Conservation (phyloP, 2,113 vertebrate species). For the Scomber scombrus region DNA sequence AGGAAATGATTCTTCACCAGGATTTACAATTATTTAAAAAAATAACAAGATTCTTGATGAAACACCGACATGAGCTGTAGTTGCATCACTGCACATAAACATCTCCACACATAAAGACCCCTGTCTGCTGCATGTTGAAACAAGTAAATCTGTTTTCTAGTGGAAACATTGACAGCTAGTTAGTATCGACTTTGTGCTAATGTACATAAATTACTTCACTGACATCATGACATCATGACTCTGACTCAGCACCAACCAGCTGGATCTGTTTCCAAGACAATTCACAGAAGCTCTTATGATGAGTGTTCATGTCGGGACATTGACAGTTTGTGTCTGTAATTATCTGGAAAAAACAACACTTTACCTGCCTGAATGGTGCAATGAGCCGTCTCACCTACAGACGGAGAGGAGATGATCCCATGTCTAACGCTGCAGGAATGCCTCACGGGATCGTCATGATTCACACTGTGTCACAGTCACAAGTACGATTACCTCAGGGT, state of each 20-base stretch:
- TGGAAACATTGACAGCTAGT: background rate
- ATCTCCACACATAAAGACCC: too few relatives aligned
- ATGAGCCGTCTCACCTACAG: background rate
- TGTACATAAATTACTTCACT: background rate
- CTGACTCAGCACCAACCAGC: conserved; percentile 54
- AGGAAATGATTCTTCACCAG: too few relatives aligned
- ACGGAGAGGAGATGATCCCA: background rate
- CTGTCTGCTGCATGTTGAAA: too few relatives aligned
- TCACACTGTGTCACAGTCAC: conserved; percentile 46
- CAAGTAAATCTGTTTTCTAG: background rate
- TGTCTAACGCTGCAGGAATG: conserved; percentile 6
- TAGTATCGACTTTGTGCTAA: background rate
- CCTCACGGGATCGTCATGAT: conserved; percentile 23
- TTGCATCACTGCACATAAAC: too few relatives aligned
- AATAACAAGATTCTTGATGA: too few relatives aligned
- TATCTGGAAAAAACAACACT: conserved; percentile 40
- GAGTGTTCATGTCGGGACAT: background rate
- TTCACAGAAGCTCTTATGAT: background rate
- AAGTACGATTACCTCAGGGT: background rate
- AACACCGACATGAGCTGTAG: too few relatives aligned
- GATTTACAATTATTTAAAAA: too few relatives aligned
- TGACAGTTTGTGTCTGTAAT: conserved; percentile 37
- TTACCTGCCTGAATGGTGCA: conserved; percentile 16
- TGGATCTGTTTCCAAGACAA: conserved; percentile 34
- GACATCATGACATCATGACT: conserved; percentile 24